Evolutionary conservation across 2,888 invertebrate genomes (phyloP), one percentile per base, ranked within the genome.

Genomic region (Thecocarcelia acutangulata): DNA sequence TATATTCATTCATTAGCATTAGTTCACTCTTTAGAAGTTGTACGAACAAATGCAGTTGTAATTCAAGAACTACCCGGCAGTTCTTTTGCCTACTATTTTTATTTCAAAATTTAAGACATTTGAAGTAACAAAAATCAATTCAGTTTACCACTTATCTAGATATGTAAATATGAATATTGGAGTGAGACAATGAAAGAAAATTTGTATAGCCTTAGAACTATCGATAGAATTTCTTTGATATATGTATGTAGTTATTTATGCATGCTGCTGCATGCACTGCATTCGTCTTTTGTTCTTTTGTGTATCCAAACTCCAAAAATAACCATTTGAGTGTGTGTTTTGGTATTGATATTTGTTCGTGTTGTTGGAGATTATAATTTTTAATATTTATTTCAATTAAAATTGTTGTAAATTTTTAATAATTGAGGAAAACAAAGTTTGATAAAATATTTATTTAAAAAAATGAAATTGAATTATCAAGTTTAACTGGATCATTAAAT

Each of bases 381-480:
- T 13, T 69, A 40, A 13, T 63, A 50, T 21, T 24, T 15, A 40
- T 40, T 40, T 40, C 11, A 64, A 64, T 19, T 50, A 11, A 61
- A 21, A 28, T 46, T 33, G 24, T 3, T 28, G 28, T 40, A 40
- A 24, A 24, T 52, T 66, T 52, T 40, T 42, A 54, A 42, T 28
- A 50, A 24, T 64, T 24, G 17, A 21, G 8, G 5, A 15, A 66
- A 24, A 54, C 21, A 52, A n/a, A 1, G 3, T 37, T 37, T 21
- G 1, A 15, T 28, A n/a, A 44, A 61, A 24, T 50, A 40, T 46
- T 59, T 70, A 42, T 13, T 59, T 40, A 15, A 59, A 15, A 37
- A n/a, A 15, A 58, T 70, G 59, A 70, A 50, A 13, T 59, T 19
- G 44, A 21, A 9, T 70, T 40, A 40, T 59, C 12, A 40, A 24